Base-by-base conservation (phyloP, 2,797 vertebrate genomes). In the Aldrovandia affinis region DNA sequence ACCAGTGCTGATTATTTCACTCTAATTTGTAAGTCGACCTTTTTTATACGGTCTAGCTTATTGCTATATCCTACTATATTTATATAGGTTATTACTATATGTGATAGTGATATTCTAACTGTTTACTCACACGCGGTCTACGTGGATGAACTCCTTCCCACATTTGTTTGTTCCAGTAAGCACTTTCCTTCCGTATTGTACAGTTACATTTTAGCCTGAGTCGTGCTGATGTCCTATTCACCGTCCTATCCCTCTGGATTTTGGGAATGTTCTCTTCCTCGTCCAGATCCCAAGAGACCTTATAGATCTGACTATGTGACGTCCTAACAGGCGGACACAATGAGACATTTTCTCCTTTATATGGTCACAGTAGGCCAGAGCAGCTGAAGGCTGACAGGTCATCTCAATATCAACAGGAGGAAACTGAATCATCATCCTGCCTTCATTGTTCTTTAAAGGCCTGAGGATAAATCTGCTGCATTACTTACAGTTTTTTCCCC, bases 361-460 rank as follows among this genome's bases (percentile, higher is more conserved):
- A 81, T 52, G 50, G 83, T 39, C 20, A 44, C 61, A 36, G 44
- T 5, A 25, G 12, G 36, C 9, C 14, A 59, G 44, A 50, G 55
- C 39, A 20, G 22, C 59, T n/a, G 12, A 50, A 18, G 42, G 15
- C 28, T n/a, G 44, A 52, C 44, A 8, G 25, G 44, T 78, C 30
- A 33, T 39, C 39, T 36, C 25, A 36, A 52, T 42, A 9, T 39
- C 59, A 79, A 28, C 57, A 59, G 30, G 59, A 65, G 57, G 83
- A 79, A 83, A 55, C 22, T 10, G 59, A 84, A 80, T 80, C 44
- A 54, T 42, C 83, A 80, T 84, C 77, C 22, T 55, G 57, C 44
- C 33, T 30, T 0, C 54, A 9, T 47, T 39, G 39, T 83, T 25
- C 22, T 73, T 30, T 15, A 18, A 47, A 54, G 50, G 78, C 50